Percentiles rank a stretch among this genome's conserved stretches.
These are phyloP conservation scores for Halyomorpha halys DNA, from an alignment of 1,140 invertebrate species.

Conservation along the genomic window DNA sequence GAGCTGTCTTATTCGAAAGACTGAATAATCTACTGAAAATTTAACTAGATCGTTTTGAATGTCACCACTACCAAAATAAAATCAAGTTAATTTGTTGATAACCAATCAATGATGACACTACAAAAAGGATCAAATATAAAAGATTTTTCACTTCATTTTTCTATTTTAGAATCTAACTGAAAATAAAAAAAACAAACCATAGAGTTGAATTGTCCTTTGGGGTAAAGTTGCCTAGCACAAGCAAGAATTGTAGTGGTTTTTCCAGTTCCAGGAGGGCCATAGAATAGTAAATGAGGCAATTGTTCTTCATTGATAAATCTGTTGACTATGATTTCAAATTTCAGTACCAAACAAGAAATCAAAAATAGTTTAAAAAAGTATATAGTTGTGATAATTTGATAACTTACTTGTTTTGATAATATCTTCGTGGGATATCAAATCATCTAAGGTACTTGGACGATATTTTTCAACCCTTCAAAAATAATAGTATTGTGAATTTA, in stretches of 20 bases:
- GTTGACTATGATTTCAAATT: constrained; percentile 51
- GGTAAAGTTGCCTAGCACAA: constrained; percentile 87
- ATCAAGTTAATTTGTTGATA: too few relatives aligned
- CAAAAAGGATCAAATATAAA: too few relatives aligned
- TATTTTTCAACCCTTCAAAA: constrained; percentile 93
- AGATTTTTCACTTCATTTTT: too few relatives aligned
- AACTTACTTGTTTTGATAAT: constrained; percentile 89
- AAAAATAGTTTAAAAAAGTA: constrained; percentile 18
- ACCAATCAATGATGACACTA: too few relatives aligned
- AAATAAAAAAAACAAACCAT: constrained; percentile 45
- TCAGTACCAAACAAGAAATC: constrained; percentile 10
- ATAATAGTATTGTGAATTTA: background rate
- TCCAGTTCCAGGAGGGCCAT: constrained; percentile 97
- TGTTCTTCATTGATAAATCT: constrained; percentile 88
- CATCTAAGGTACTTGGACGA: constrained; percentile 77
- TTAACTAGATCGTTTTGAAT: too few relatives aligned
- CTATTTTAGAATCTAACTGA: too few relatives aligned
- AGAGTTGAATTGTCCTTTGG: constrained; percentile 71
- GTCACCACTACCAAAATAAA: too few relatives aligned
- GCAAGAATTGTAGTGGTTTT: constrained; percentile 98
- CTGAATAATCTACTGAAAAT: too few relatives aligned
- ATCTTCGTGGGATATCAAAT: constrained; percentile 94
- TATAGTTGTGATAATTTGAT: background rate
- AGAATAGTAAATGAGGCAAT: constrained; percentile 92
- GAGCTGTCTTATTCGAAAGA: too few relatives aligned